Evolutionary conservation across 2,113 vertebrate genomes (phyloP), one percentile per base, ranked within the genome.

Genomic region (Chauna torquata): DNA sequence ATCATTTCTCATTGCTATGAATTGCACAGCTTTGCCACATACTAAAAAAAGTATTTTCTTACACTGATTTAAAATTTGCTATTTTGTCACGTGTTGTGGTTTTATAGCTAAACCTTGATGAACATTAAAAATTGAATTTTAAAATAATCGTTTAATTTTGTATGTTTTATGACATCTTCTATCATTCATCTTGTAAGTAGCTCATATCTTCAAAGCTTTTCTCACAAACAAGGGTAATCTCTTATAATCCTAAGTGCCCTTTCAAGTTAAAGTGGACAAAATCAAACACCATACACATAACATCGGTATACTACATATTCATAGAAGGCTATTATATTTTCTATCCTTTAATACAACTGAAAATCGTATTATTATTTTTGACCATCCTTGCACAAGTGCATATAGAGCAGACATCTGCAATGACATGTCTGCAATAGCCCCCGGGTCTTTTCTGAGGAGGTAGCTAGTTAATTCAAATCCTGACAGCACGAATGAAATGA

Each of bases 331-430:
- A 95, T 76, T 76, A 3, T 65, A 42, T 79, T 92, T 94, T 94
- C 77, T 86, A 38, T 36, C 25, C 71, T 86, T 86, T 86, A 90
- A 30, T 13, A 91, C 65, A 92, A 40, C 57, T 17, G 7, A 64
- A 96, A 76, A 89, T 95, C 89, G 71, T 83, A 65, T 92, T 96
- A 91, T 80, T 75, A 80, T 95, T 94, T 98, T 69, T 94, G 93
- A 96, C 79, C 54, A 89, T 80, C 22, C 47, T 66, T 76, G 72
- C 78, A 96, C 72, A 59, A 76, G 44, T 50, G 84, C 87, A 95
- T 88, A 59, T 1, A 44, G 69, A 97, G 93, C 47, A 96, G 96
- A 95, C 25, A 59, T 93, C 95, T 97, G 94, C 58, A 80, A 16
- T 49, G 90, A 96, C 25, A 62, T 11, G 49, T 78, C 80, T 95